A percentile compares a stretch with the other conserved stretches of the same genome.
phyloP scores from a whole-genome alignment of 2,888 invertebrate genomes.

The Pristionchus entomophagus region DNA sequence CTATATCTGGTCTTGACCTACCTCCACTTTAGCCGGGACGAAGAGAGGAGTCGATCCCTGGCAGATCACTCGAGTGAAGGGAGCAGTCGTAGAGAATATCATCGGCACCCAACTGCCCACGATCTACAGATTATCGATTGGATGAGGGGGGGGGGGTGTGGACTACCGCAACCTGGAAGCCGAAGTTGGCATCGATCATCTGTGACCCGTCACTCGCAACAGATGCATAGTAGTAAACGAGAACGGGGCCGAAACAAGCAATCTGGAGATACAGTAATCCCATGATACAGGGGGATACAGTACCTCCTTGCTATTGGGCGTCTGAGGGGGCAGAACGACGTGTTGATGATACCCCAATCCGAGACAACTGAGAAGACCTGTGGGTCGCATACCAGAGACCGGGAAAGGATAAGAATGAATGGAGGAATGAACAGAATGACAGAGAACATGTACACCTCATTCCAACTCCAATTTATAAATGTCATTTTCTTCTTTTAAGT shows the following conservation, averaged over 20 bases:
- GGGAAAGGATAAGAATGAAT: neutral
- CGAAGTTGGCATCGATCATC: slow-evolving; percentile 16
- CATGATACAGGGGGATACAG: neutral
- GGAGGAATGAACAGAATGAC: too few species aligned
- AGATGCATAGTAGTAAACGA: slow-evolving; percentile 18
- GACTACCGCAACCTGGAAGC: slow-evolving; percentile 42
- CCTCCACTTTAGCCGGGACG: slow-evolving; percentile 33
- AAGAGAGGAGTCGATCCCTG: slow-evolving; percentile 36
- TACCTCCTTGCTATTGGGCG: slow-evolving; percentile 13
- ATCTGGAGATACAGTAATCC: slow-evolving; percentile 1
- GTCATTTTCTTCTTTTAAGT: too few species aligned
- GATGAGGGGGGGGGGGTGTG: neutral
- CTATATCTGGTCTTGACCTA: neutral
- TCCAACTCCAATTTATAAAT: too few species aligned
- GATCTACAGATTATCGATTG: slow-evolving; percentile 21
- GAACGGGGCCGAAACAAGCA: slow-evolving; percentile 38
- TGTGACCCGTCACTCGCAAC: neutral
- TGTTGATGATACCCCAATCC: neutral
- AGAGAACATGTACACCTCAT: too few species aligned
- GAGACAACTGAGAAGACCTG: neutral
- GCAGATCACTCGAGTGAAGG: slow-evolving; percentile 31
- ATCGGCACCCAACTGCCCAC: slow-evolving; percentile 35
- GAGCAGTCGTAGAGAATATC: slow-evolving; percentile 19
- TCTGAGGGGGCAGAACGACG: neutral
- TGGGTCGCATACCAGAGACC: slow-evolving; percentile 3